A percentile compares a stretch with the other conserved stretches of the same genome.
phyloP scores from a whole-genome alignment of 92 coral and sea anemone species.

The Porites rus region DNA sequence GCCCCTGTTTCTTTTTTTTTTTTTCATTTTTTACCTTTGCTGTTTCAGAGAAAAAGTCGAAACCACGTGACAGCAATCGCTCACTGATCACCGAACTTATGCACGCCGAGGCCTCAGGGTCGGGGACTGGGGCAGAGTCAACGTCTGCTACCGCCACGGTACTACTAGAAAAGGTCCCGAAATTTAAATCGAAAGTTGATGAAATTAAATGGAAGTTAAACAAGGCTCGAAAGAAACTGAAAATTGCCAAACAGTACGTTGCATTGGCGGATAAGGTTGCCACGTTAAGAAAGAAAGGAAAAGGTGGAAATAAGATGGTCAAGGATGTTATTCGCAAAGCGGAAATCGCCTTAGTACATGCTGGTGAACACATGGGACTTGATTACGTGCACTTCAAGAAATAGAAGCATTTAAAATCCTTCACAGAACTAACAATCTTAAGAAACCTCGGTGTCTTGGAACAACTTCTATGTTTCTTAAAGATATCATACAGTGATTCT shows the following conservation, averaged over 20 bases:
- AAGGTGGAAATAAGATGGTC: slow-evolving; percentile 55
- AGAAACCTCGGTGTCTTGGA: no score
- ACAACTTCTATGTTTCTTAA: no score
- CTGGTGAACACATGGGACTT: slow-evolving; percentile 95
- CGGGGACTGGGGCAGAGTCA: slow-evolving; percentile 45
- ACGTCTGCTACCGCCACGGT: slow-evolving; percentile 11
- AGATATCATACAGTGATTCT: no score
- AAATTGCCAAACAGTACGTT: slow-evolving; percentile 86
- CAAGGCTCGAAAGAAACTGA: slow-evolving; percentile 84
- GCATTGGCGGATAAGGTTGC: slow-evolving; percentile 76
- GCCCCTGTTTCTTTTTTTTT: no score
- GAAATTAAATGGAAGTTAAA: slow-evolving; percentile 91
- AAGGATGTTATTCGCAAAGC: slow-evolving; percentile 85
- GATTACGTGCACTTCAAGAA: slow-evolving; percentile 91
- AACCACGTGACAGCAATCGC: slow-evolving; percentile 62
- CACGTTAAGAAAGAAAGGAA: slow-evolving; percentile 50
- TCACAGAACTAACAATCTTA: no score
- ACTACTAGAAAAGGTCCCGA: slow-evolving; percentile 57
- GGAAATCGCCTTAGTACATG: slow-evolving; percentile 79
- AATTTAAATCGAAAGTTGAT: slow-evolving; percentile 70
- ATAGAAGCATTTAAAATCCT: not conserved
- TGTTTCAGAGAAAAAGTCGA: slow-evolving; percentile 35
- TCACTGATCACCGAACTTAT: slow-evolving; percentile 48
- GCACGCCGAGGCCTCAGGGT: slow-evolving; percentile 57
- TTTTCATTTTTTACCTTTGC: not conserved